Evolutionary conservation across 2,888 invertebrate species (phyloP), one percentile per base, ranked within the genome.

Genomic region (Bruchidius siliquastri): DNA sequence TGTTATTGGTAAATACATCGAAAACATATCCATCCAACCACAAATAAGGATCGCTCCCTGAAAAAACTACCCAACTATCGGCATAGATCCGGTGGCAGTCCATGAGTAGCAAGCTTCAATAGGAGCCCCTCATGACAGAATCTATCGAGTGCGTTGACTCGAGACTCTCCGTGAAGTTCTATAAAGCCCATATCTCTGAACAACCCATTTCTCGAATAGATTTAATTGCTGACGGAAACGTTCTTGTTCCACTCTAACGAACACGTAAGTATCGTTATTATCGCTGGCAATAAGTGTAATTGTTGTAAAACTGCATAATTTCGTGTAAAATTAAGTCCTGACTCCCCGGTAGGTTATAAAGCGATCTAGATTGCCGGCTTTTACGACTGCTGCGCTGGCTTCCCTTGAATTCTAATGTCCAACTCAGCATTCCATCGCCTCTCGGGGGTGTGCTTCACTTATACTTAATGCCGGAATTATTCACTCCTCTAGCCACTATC

Each of bases 371-470:
- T 49, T 49, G 49, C 49, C 49, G 49, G 49, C 49, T 79, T 81
- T 81, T 81, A 81, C 80, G 78, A 80, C 74, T 76, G 78, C 75
- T 76, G 77, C 73, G 76, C 49, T 49, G 49, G 49, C 79, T 78
- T 80, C 79, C 77, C 77, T 79, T 80, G 81, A 79, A 81, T 81
- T 80, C 81, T 80, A 81, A 81, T 81, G 80, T 76, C 75, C 79
- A 75, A 80, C 80, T 81, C 81, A 79, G 80, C 80, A 80, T 80
- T 81, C 79, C 80, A 77, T 74, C 18, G 49, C 8, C 73, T 76
- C 74, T 75, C 69, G 26, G 70, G 77, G 78, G 78, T 76, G 76
- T 74, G 72, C 72, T 78, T 74, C 76, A 69, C 76, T 77, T 75
- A 73, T 75, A 77, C 76, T 74, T 76, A 78, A 79, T 79, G 80